These are phyloP conservation scores for Pseudochaenichthys georgianus DNA, from an alignment of 2,797 vertebrate species.

Conservation along the genomic window DNA sequence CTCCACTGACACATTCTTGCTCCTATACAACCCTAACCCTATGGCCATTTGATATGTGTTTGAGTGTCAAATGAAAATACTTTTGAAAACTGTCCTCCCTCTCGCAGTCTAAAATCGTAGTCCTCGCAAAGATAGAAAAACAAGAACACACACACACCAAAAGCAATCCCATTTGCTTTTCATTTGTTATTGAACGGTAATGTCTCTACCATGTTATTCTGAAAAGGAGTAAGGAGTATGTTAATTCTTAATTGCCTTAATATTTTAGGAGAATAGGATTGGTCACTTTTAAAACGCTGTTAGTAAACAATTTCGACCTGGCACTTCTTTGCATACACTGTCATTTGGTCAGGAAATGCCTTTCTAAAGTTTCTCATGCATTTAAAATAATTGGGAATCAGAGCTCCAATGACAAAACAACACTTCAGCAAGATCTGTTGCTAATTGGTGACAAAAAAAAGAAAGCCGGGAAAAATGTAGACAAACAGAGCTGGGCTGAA, in stretches of 20 bases:
- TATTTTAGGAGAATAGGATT: not conserved
- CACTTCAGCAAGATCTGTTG: not conserved
- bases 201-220: not conserved
- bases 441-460: constrained; percentile 2
- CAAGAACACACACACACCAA: not conserved
- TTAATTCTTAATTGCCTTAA: not conserved
- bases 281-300: not conserved
- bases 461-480: not conserved
- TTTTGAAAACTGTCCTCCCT: not conserved
- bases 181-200: not conserved
- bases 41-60: not conserved
- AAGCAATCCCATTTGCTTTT: not conserved
- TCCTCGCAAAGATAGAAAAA: not conserved
- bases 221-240: too few relatives aligned
- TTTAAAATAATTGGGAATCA: not conserved
- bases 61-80: too few relatives aligned
- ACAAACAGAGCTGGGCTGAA: constrained; percentile 1
- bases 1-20: not conserved
- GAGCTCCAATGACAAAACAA: not conserved
- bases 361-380: not conserved
- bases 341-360: not conserved
- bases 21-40: not conserved
- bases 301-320: not conserved
- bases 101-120: not conserved
- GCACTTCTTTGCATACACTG: not conserved